Percentiles rank a stretch among this genome's conserved stretches.
These are phyloP conservation scores for Lacerta agilis DNA, from an alignment of 2,797 vertebrate genomes.

Conservation along the genomic window DNA sequence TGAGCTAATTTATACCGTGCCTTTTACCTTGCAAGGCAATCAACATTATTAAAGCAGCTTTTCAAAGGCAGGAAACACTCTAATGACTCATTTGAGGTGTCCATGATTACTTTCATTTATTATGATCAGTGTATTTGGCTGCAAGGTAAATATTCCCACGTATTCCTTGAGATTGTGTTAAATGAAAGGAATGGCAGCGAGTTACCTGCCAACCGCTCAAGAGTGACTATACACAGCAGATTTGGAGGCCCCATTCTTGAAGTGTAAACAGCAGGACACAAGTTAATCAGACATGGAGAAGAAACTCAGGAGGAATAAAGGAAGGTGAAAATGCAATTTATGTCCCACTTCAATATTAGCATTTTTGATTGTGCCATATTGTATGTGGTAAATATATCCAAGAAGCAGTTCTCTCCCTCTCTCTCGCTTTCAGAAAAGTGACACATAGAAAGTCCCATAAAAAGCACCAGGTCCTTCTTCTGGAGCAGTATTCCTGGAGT, in stretches of 20 bases:
- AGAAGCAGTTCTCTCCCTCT: too few species aligned
- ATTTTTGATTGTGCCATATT: background rate
- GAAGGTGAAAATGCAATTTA: background rate
- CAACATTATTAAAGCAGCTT: background rate
- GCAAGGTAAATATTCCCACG: background rate
- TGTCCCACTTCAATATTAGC: background rate
- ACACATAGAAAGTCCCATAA: too few species aligned
- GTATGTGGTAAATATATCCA: background rate
- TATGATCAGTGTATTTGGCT: background rate
- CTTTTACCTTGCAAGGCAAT: slow-evolving; percentile 2
- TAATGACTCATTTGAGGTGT: slow-evolving; percentile 2
- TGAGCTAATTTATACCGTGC: background rate
- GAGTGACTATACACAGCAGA: background rate
- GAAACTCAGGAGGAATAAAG: background rate
- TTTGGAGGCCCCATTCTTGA: background rate
- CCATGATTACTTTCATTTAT: background rate
- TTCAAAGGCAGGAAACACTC: slow-evolving; percentile 7
- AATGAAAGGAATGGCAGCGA: background rate
- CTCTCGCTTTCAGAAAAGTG: background rate
- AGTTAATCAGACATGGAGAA: background rate
- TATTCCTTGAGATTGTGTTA: background rate
- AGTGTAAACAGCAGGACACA: background rate
- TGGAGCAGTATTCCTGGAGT: background rate
- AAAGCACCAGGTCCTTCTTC: background rate
- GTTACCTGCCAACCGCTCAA: background rate